A percentile compares a stretch with the other conserved stretches of the same genome.
Evolutionary conservation across 30 jellyfish, hydroid and myxozoan species (phyloP).

Genomic region (Chrysaora quinquecirrha): DNA sequence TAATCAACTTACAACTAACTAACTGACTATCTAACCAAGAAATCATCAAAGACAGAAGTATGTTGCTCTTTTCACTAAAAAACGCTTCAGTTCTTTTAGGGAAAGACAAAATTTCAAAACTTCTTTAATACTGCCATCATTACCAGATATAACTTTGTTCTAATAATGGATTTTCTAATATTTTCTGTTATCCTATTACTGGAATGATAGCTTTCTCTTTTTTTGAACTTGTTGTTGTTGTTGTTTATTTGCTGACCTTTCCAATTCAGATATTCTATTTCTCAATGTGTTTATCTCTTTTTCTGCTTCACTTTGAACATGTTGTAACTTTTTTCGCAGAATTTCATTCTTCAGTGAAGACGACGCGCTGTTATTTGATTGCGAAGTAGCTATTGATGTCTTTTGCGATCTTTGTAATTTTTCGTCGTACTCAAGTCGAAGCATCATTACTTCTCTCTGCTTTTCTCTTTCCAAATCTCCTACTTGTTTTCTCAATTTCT

Average conservation of each 20-base stretch:
- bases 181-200: too few relatives aligned
- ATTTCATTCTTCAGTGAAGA: slow-evolving; percentile 54
- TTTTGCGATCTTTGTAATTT: slow-evolving; percentile 47
- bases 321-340: slow-evolving; percentile 58
- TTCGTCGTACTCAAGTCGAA: slow-evolving; percentile 48
- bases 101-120: too few relatives aligned
- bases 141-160: too few relatives aligned
- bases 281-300: slow-evolving; percentile 36
- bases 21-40: too few relatives aligned
- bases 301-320: slow-evolving; percentile 48
- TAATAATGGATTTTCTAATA: too few relatives aligned
- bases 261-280: slow-evolving; percentile 40
- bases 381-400: slow-evolving; percentile 7
- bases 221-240: slow-evolving; percentile 41
- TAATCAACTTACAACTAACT: too few relatives aligned
- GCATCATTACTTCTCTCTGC: slow-evolving; percentile 45
- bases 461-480: slow-evolving; percentile 23
- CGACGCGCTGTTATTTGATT: slow-evolving; percentile 11
- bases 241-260: slow-evolving; percentile 8
- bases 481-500: neutral
- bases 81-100: too few relatives aligned
- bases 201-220: slow-evolving; percentile 52
- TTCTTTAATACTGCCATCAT: too few relatives aligned
- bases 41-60: too few relatives aligned
- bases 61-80: too few relatives aligned